These are phyloP conservation scores for Artibeus jamaicensis DNA, from an alignment of 2,797 vertebrate species.

Conservation along the genomic window DNA sequence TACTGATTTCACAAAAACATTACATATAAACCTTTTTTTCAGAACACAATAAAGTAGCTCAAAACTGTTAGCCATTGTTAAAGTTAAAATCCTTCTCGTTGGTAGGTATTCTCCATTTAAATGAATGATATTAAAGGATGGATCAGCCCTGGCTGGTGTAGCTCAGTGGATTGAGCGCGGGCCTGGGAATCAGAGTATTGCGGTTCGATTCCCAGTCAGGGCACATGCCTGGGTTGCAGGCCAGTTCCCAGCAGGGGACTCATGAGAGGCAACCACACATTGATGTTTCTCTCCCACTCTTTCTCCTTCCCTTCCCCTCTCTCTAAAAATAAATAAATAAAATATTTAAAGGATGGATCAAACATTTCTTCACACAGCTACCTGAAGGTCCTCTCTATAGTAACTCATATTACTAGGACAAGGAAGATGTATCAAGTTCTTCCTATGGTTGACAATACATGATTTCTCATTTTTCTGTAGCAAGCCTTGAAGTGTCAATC, in stretches of 20 bases:
- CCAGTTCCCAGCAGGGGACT: too few species aligned
- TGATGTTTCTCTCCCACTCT: too few species aligned
- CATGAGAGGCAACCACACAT: too few species aligned
- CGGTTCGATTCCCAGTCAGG: too few species aligned
- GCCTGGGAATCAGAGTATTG: too few species aligned
- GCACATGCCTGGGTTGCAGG: too few species aligned
- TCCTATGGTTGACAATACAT: not conserved
- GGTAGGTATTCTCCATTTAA: not conserved
- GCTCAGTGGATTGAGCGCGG: too few species aligned
- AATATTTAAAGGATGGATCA: not conserved
- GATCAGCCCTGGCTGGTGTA: too few species aligned
- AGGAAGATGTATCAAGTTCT: not conserved
- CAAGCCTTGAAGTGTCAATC: not conserved
- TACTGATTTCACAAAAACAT: not conserved
- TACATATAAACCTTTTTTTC: not conserved
- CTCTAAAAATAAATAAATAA: too few species aligned
- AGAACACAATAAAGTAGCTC: not conserved
- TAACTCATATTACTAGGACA: not conserved
- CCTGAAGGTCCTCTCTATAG: not conserved
- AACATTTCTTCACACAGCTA: not conserved
- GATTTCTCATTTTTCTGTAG: not conserved
- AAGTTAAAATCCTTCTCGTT: slow-evolving; percentile 10
- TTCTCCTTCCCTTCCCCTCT: too few species aligned
- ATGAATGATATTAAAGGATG: not conserved
- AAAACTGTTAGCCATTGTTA: not conserved